These are phyloP conservation scores for Betta splendens DNA, from an alignment of 2,797 vertebrate genomes.

Conservation along the genomic window DNA sequence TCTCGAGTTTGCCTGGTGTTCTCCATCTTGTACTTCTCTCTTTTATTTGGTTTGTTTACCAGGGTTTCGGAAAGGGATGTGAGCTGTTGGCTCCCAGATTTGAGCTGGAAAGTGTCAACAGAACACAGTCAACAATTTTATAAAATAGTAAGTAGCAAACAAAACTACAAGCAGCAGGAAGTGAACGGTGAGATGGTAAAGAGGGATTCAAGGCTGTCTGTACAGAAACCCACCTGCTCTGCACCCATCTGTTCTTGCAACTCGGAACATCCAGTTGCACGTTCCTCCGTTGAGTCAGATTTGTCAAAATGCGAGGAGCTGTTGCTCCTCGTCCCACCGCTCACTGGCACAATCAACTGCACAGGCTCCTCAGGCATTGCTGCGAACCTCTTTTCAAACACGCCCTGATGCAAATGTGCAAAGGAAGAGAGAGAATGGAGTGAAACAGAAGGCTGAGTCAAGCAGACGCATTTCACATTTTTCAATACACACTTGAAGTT, in stretches of 20 bases:
- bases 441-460: background rate
- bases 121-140: background rate
- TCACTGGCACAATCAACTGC: constrained; percentile 68
- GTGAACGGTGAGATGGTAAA: background rate
- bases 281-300: constrained; percentile 86
- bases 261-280: constrained; percentile 83
- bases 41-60: constrained; percentile 90
- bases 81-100: constrained; percentile 90
- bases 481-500: constrained; percentile 87
- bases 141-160: too few species aligned
- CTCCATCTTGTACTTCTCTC: constrained; percentile 85
- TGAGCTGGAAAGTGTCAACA: constrained; percentile 78
- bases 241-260: constrained; percentile 90
- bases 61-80: constrained; percentile 89
- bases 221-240: constrained; percentile 83
- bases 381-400: constrained; percentile 95
- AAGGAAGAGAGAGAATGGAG: background rate
- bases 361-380: constrained; percentile 91
- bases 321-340: constrained; percentile 79
- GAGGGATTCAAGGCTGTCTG: too few species aligned
- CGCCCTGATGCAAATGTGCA: constrained; percentile 76
- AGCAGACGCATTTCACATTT: background rate
- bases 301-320: constrained; percentile 82
- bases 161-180: background rate
- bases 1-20: constrained; percentile 73